These are phyloP conservation scores for Porites australiensis DNA, from an alignment of 64 coral and sea anemone genomes.

Conservation along the genomic window DNA sequence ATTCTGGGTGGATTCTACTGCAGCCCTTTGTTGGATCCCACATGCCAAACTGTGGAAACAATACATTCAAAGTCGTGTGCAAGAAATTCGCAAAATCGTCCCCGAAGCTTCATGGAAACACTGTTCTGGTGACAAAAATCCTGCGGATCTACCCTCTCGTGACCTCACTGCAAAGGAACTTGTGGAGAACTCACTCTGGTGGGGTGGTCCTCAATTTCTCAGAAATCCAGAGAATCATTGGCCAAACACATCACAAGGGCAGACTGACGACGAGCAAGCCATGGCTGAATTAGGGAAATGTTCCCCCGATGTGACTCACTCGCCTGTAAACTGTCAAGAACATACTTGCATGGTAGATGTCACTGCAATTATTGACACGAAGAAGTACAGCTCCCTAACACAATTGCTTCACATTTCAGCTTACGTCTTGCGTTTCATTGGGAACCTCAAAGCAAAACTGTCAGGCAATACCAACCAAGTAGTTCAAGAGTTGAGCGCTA, in stretches of 20 bases:
- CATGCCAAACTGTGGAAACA: slow-evolving; percentile 55
- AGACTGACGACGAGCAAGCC: slow-evolving; percentile 4
- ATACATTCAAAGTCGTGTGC: slow-evolving; percentile 31
- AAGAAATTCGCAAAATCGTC: slow-evolving; percentile 28
- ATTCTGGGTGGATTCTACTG: slow-evolving; percentile 73
- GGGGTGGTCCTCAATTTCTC: slow-evolving; percentile 72
- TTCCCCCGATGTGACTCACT: background rate
- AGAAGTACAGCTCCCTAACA: background rate
- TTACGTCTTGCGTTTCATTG: slow-evolving; percentile 40
- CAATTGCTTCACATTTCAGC: slow-evolving; percentile 15
- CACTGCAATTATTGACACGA: slow-evolving; percentile 15
- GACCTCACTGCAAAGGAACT: slow-evolving; percentile 57
- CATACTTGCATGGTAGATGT: background rate
- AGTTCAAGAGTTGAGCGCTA: slow-evolving; percentile 2
- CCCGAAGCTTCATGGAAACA: slow-evolving; percentile 6
- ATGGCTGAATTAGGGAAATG: background rate
- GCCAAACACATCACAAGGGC: background rate
- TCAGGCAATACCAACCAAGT: background rate
- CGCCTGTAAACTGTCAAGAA: slow-evolving; percentile 10
- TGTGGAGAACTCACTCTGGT: slow-evolving; percentile 38
- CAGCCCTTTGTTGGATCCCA: slow-evolving; percentile 39
- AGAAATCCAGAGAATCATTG: slow-evolving; percentile 2
- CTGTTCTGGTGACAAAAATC: slow-evolving; percentile 64
- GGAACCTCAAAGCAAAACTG: slow-evolving; percentile 1
- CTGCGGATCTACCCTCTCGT: slow-evolving; percentile 60